Evolutionary conservation across 2,113 vertebrate genomes (phyloP), one percentile per base, ranked within the genome.

Genomic region (Rhodinocichla rosea): DNA sequence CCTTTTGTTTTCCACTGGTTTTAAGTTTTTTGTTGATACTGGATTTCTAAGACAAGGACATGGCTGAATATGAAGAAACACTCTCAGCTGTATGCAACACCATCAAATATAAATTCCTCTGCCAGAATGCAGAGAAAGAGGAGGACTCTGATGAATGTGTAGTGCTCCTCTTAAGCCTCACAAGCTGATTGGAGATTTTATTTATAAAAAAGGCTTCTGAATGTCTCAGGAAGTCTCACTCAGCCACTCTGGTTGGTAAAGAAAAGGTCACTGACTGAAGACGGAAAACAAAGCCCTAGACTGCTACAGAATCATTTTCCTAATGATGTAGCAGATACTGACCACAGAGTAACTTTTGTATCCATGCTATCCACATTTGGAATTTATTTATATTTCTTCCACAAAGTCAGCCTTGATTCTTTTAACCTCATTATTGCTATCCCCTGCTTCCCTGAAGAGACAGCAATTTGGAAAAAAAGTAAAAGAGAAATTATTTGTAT

Each of bases 361-460:
- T 82, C 68, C 57, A 32, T 49, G 35, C 55, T 78, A n/a, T 62
- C 64, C 85, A 70, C 73, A 60, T 56, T 40, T 37, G 40, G n/a
- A 90, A 90, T 84, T 59, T 87, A 82, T 89, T 92, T 91, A 6
- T 69, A 65, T 59, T 89, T 87, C 77, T 76, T 69, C 26, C 47
- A 78, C 88, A 94, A 84, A 85, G 74, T 11, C 67, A 89, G 56
- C 37, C 47, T 70, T 90, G 30, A 26, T 79, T 92, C 63, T 79
- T 95, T 92, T 39, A 89, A 82, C 49, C 77, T 92, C 80, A 69
- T 92, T 90, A 75, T 32, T 83, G 68, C 45, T 89, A 39, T 68
- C 23, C 45, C 20, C 65, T 74, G 49, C 68, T 93, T 92, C 57
- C 62, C 83, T 92, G 73, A 67, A 50, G 21, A 91, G 83, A 60